Evolutionary conservation across 2,797 vertebrate genomes (phyloP).

Genomic region (Myotis vivesi): DNA sequence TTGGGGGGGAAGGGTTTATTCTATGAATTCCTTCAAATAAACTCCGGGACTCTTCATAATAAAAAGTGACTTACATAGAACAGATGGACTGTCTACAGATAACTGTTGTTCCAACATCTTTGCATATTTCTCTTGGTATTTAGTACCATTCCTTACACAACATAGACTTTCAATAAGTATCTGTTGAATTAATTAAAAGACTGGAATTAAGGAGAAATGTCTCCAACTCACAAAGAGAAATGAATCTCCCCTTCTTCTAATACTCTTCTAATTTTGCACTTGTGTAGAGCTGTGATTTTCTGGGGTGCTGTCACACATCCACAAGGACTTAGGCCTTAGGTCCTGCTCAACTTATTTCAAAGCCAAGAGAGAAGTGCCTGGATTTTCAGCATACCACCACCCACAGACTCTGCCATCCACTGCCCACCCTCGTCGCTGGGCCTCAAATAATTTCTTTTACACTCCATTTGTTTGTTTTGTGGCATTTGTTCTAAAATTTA

Average conservation of each 20-base stretch:
- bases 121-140: not conserved
- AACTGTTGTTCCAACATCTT: not conserved
- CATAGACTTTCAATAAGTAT: not conserved
- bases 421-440: slow-evolving; percentile 9
- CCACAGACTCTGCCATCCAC: slow-evolving; percentile 57
- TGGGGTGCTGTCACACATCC: not conserved
- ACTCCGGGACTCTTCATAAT: not conserved
- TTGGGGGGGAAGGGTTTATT: not conserved
- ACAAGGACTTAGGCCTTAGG: not conserved
- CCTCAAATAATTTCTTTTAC: slow-evolving; percentile 31
- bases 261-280: slow-evolving; percentile 4
- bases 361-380: slow-evolving; percentile 1
- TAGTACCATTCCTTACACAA: not conserved
- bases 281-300: slow-evolving; percentile 21
- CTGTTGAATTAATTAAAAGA: slow-evolving; percentile 27
- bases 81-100: not conserved
- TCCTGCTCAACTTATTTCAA: not conserved
- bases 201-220: not conserved
- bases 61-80: not conserved
- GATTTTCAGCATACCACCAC: slow-evolving; percentile 63
- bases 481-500: slow-evolving; percentile 64
- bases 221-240: slow-evolving; percentile 41
- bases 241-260: slow-evolving; percentile 45
- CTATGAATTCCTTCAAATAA: slow-evolving; percentile 30
- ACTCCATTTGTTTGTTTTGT: slow-evolving; percentile 50